Base-by-base conservation (phyloP, 2,888 invertebrate species). In the Pseudococcus viburni region DNA sequence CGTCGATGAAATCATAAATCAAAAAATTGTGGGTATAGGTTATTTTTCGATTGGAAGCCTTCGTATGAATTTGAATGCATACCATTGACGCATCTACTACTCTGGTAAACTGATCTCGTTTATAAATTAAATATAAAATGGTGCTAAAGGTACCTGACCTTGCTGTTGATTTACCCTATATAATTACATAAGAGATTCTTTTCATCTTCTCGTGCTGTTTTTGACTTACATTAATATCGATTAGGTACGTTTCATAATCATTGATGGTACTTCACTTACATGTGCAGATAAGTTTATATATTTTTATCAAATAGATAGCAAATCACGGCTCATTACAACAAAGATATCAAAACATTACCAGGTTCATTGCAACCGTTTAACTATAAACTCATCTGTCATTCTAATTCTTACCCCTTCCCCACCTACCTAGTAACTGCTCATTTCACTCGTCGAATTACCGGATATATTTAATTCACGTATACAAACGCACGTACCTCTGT, bases 401-500 rank as follows among this genome's bases (percentile, higher is more conserved):
- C n/a, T 55, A 9, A 42, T 55, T 55, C 15, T n/a, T 5, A 4
- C 55, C n/a, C 48, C 48, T 5, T 5, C 46, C 46, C 46, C 46
- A 46, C 8, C 8, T 22, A 12, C 12, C 33, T 4, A 11, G 33
- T 73, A 73, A 12, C 33, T 33, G 17, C 39, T 11, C 4, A 26
- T 15, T 33, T 26, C 17, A 73, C 8, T 1, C 46, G 8, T 46
- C 46, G 5, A 2, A 33, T 5, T 4, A 77, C 12, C 77, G 77
- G 77, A 77, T n/a, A 42, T n/a, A 17, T 77, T 39, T 42, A 77
- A 77, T 77, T 77, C 33, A 42, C 26, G 3, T 11, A 8, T 48
- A 22, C 3, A 15, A n/a, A 39, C 17, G 1, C 12, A 77, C 87
- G 39, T 92, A 96, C 97, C 91, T 99, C 99, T 1, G 97, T 96